phyloP scores from a whole-genome alignment of 2,888 invertebrate species.

The Cheilosia vulpina region DNA sequence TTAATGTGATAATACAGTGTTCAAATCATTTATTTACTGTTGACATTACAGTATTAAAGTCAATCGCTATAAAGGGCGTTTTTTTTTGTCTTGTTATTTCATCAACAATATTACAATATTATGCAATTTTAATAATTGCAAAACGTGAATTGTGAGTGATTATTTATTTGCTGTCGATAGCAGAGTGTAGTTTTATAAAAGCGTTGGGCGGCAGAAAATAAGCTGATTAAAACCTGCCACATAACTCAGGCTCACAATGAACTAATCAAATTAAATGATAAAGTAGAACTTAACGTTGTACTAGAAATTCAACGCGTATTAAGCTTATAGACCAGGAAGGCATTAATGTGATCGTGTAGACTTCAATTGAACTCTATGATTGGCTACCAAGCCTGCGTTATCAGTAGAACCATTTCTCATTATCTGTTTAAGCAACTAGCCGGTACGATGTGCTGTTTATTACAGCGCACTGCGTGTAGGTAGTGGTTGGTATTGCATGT shows the following conservation, averaged over 20 bases:
- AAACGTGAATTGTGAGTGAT: background rate
- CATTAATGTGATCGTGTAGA: background rate
- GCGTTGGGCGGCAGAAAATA: background rate
- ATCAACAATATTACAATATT: background rate
- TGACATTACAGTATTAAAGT: background rate
- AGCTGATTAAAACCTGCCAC: background rate
- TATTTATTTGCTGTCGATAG: background rate
- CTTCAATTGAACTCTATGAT: background rate
- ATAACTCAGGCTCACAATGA: background rate
- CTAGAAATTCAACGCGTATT: background rate
- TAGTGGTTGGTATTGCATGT: too few species aligned
- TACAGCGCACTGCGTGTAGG: too few species aligned
- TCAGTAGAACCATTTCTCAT: background rate
- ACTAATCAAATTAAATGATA: background rate
- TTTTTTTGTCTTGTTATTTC: background rate
- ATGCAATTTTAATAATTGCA: conserved; percentile 11
- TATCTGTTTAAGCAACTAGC: background rate
- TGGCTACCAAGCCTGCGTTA: background rate
- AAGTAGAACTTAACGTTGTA: background rate
- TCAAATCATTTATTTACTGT: background rate
- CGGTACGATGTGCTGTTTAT: background rate
- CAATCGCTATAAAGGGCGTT: background rate
- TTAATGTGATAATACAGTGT: background rate
- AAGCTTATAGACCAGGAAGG: background rate
- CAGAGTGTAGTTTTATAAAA: background rate